Conservation (phyloP, 2,797 vertebrate species). For the Caiman crocodilus region DNA sequence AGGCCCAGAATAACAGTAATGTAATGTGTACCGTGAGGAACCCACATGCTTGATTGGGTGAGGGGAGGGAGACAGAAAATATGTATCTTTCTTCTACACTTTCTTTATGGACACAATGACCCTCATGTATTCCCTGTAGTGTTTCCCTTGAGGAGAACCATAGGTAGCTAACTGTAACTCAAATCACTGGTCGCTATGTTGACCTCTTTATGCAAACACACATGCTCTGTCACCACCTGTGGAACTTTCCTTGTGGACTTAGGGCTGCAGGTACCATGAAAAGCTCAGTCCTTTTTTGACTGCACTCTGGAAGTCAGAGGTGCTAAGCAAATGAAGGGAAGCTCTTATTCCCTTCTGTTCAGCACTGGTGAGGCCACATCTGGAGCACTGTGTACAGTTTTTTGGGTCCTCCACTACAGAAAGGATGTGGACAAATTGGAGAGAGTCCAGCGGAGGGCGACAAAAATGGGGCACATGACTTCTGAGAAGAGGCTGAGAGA, state of each 20-base stretch:
- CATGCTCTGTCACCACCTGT: not conserved
- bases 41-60: not conserved
- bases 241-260: not conserved
- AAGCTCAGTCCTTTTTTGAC: not conserved
- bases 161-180: not conserved
- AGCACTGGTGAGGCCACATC: too few relatives aligned
- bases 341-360: too few relatives aligned
- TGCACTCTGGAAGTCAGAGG: not conserved
- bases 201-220: not conserved
- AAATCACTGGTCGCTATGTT: not conserved
- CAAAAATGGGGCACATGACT: too few relatives aligned
- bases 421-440: too few relatives aligned
- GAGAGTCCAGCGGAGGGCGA: too few relatives aligned
- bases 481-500: too few relatives aligned
- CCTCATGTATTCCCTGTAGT: not conserved
- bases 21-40: not conserved
- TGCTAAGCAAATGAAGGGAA: too few relatives aligned
- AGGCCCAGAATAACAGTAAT: not conserved
- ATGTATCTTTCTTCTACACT: not conserved
- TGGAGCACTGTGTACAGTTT: too few relatives aligned
- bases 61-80: not conserved
- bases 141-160: not conserved
- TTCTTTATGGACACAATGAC: slow-evolving; percentile 14
- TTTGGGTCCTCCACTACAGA: too few relatives aligned
- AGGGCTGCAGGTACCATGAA: not conserved